A percentile compares a stretch with the other conserved stretches of the same genome.
phyloP scores from a whole-genome alignment of 2,888 invertebrate species.

The Idaea dimidiata region DNA sequence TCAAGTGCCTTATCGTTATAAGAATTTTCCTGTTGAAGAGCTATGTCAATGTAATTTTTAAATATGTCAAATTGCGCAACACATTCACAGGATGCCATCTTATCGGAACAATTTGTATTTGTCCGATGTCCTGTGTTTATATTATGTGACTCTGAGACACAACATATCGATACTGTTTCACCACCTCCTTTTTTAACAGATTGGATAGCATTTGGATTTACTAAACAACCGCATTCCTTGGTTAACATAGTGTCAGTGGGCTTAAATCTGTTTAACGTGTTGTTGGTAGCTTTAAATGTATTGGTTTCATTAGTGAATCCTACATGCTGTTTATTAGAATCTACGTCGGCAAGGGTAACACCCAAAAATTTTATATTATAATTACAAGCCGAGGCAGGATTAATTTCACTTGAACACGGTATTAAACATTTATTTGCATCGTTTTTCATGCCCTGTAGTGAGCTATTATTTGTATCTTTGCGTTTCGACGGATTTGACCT shows the following conservation, averaged over 20 bases:
- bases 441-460: slow-evolving; percentile 6
- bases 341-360: slow-evolving; percentile 54
- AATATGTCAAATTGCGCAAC: slow-evolving; percentile 34
- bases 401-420: slow-evolving; percentile 7
- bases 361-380: slow-evolving; percentile 64
- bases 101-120: slow-evolving; percentile 7
- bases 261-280: background rate
- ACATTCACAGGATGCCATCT: slow-evolving; percentile 27
- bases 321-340: slow-evolving; percentile 17
- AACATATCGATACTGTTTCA: background rate
- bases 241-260: background rate
- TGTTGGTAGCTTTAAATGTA: slow-evolving; percentile 10
- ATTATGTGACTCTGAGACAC: background rate
- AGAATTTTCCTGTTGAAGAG: slow-evolving; percentile 24
- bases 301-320: slow-evolving; percentile 8
- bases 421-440: background rate
- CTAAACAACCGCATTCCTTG: slow-evolving; percentile 1
- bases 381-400: slow-evolving; percentile 38
- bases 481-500: slow-evolving; percentile 5
- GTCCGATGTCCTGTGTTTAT: background rate
- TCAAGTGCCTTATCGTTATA: slow-evolving; percentile 36
- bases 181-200: background rate
- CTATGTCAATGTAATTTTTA: slow-evolving; percentile 27
- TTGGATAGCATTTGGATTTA: background rate
- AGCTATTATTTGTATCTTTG: slow-evolving; percentile 2